Conservation (phyloP, 2,113 vertebrate genomes). For the Austrofundulus limnaeus region DNA sequence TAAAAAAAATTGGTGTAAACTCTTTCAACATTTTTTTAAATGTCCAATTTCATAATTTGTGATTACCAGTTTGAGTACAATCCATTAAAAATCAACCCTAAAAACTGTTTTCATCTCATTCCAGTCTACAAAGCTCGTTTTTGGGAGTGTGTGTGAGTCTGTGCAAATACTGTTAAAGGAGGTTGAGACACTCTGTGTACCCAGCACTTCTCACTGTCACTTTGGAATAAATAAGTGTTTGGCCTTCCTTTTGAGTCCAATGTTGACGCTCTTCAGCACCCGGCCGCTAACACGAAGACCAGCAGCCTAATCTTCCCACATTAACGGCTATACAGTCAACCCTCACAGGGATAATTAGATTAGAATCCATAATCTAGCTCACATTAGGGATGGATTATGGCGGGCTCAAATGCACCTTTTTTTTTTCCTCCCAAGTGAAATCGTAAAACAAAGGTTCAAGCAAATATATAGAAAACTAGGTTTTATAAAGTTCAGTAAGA, state of each 20-base stretch:
- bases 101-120: neutral
- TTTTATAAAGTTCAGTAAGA: too few species aligned
- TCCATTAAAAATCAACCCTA: too few species aligned
- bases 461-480: too few species aligned
- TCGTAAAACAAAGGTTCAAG: neutral
- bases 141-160: constrained; percentile 39
- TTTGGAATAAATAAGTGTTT: constrained; percentile 73
- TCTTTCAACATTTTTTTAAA: too few species aligned
- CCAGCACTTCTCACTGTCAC: constrained; percentile 73
- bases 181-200: constrained; percentile 60
- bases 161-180: constrained; percentile 53
- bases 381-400: constrained; percentile 65
- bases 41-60: too few species aligned
- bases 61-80: too few species aligned
- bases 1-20: too few species aligned
- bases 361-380: constrained; percentile 35
- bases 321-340: constrained; percentile 65
- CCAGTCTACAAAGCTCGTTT: constrained; percentile 3
- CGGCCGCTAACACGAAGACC: constrained; percentile 52
- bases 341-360: constrained; percentile 64
- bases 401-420: constrained; percentile 12
- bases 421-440: neutral
- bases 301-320: constrained; percentile 68
- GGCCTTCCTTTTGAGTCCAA: constrained; percentile 64
- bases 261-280: constrained; percentile 74